phyloP scores from a whole-genome alignment of 2,888 invertebrate genomes.

The Lissonota sp. region DNA sequence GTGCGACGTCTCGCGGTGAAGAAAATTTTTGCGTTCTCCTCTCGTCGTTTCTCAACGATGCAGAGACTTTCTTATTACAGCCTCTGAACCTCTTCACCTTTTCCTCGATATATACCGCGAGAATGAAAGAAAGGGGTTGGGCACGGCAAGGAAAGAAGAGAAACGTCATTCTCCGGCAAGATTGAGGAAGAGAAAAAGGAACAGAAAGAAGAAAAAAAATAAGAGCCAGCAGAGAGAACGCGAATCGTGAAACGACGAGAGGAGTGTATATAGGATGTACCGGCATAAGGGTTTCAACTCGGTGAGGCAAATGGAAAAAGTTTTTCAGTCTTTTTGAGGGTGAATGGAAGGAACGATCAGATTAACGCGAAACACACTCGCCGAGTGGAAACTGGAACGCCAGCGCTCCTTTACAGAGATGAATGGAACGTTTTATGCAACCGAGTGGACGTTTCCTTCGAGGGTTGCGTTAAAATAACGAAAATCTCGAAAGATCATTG shows the following conservation, averaged over 20 bases:
- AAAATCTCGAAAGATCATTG: not conserved
- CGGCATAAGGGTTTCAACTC: constrained; percentile 17
- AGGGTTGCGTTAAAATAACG: not conserved
- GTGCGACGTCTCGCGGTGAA: constrained; percentile 25
- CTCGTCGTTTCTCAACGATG: constrained; percentile 40
- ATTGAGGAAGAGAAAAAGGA: constrained; percentile 48
- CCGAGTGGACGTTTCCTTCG: constrained; percentile 25
- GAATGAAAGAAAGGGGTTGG: constrained; percentile 2
- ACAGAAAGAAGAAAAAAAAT: no score
- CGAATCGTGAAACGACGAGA: constrained; percentile 40
- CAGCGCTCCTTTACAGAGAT: not conserved
- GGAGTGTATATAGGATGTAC: constrained; percentile 12
- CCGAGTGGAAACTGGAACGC: constrained; percentile 1
- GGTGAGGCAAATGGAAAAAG: constrained; percentile 55
- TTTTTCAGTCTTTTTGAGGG: constrained; percentile 45
- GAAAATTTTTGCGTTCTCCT: constrained; percentile 20
- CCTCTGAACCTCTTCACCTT: constrained; percentile 42
- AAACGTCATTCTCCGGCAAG: constrained; percentile 41
- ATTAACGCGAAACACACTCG: constrained; percentile 46
- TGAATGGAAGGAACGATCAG: constrained; percentile 48
- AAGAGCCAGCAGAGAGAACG: constrained; percentile 17
- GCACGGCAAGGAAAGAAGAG: not conserved
- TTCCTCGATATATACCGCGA: not conserved
- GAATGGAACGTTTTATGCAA: constrained; percentile 11
- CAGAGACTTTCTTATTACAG: constrained; percentile 59